phyloP scores from a whole-genome alignment of 2,888 invertebrate genomes.

The Tromatobia lineatoria region DNA sequence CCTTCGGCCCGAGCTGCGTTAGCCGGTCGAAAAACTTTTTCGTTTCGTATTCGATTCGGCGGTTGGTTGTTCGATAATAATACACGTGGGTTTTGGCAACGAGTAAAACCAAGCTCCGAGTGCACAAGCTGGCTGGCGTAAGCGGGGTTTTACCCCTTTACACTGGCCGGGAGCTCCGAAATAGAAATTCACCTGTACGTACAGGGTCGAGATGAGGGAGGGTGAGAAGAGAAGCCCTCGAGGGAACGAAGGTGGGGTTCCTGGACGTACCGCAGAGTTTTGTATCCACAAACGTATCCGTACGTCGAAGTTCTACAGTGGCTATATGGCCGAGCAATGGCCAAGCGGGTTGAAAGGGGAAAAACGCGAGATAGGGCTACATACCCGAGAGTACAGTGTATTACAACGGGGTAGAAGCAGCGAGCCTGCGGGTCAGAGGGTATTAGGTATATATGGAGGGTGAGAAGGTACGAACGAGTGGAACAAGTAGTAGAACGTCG shows the following conservation, averaged over 20 bases:
- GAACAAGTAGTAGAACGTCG: conserved; percentile 24
- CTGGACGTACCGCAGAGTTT: conserved; percentile 46
- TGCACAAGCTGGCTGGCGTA: conserved; percentile 20
- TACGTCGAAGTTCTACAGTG: conserved; percentile 56
- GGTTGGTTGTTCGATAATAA: conserved; percentile 64
- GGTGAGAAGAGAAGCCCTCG: conserved; percentile 72
- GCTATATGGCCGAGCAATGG: conserved; percentile 40
- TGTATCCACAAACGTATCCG: conserved; percentile 53
- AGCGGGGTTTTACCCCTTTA: conserved; percentile 40
- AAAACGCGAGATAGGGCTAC: conserved; percentile 39
- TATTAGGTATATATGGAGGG: conserved; percentile 36
- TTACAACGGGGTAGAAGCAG: conserved; percentile 52
- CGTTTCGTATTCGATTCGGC: conserved; percentile 52
- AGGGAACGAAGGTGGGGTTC: conserved; percentile 70
- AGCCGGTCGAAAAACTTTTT: conserved; percentile 39
- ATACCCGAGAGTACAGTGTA: conserved; percentile 44
- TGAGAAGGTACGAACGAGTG: conserved; percentile 33
- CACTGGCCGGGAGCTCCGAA: conserved; percentile 23
- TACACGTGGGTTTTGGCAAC: conserved; percentile 63
- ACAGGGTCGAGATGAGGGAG: conserved; percentile 45
- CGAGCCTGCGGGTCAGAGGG: conserved; percentile 46
- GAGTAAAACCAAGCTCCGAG: conserved; percentile 30
- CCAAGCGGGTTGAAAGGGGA: conserved; percentile 51
- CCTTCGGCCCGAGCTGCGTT: conserved; percentile 10
- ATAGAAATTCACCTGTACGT: conserved; percentile 62